Evolutionary conservation across 1,140 invertebrate species (phyloP).

Genomic region (Drosophila lacteicornis): DNA sequence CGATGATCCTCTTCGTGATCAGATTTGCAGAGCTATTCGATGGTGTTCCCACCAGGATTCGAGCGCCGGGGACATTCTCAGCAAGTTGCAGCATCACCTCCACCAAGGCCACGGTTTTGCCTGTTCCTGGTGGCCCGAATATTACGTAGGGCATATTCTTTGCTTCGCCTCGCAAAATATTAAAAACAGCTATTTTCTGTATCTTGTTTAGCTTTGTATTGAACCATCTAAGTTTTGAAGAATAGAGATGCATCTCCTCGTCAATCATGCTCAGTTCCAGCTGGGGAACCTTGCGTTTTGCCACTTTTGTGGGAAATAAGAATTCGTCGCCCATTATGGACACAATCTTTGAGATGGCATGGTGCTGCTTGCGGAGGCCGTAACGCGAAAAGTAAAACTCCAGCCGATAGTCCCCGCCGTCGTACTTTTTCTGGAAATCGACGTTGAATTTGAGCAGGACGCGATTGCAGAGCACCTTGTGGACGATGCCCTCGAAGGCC

Average conservation of each 20-base stretch:
- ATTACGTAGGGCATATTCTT: constrained; percentile 94
- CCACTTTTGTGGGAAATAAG: constrained; percentile 88
- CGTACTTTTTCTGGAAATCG: constrained; percentile 89
- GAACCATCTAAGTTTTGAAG: constrained; percentile 87
- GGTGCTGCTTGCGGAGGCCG: constrained; percentile 88
- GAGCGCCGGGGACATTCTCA: constrained; percentile 87
- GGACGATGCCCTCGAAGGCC: constrained; percentile 92
- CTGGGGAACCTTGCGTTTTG: constrained; percentile 73
- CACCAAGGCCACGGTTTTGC: constrained; percentile 96
- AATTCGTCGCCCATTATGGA: constrained; percentile 86
- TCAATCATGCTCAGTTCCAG: constrained; percentile 53
- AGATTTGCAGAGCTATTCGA: constrained; percentile 96
- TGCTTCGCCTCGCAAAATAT: constrained; percentile 91
- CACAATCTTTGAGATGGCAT: constrained; percentile 87
- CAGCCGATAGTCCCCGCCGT: constrained; percentile 88
- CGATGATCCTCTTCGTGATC: constrained; percentile 88
- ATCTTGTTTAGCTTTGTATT: constrained; percentile 91
- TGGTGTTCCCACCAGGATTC: constrained; percentile 93
- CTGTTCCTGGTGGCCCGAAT: constrained; percentile 97
- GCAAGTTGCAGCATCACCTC: constrained; percentile 94
- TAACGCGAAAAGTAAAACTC: constrained; percentile 87
- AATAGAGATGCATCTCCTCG: constrained; percentile 46
- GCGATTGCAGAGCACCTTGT: constrained; percentile 88
- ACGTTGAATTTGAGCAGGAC: constrained; percentile 91
- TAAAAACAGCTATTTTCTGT: constrained; percentile 91